A percentile compares a stretch with the other conserved stretches of the same genome.
Evolutionary conservation across 2,113 vertebrate genomes (phyloP).

Genomic region (Cavia porcellus): DNA sequence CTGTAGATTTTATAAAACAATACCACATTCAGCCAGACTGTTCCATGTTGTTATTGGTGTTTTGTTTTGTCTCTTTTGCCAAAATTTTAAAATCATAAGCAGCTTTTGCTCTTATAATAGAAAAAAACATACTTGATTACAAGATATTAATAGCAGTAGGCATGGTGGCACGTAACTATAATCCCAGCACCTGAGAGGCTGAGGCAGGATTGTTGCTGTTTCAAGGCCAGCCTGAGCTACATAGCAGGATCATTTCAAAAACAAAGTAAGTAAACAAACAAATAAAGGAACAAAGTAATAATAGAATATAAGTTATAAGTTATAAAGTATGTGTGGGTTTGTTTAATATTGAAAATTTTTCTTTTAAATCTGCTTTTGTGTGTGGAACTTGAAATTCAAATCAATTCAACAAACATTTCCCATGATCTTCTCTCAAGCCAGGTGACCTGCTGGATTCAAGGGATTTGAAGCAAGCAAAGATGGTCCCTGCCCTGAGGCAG

Average conservation of each 20-base stretch:
- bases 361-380: neutral
- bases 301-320: neutral
- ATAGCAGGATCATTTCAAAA: neutral
- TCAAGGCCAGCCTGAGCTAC: neutral
- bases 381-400: constrained; percentile 9
- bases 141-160: neutral
- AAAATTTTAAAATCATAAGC: neutral
- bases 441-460: neutral
- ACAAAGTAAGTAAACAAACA: neutral
- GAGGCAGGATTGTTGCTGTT: neutral
- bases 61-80: neutral
- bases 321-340: neutral
- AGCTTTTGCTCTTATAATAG: neutral
- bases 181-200: neutral
- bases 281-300: neutral
- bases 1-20: neutral
- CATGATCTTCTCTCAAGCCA: neutral
- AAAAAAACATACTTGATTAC: neutral
- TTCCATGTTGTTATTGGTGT: neutral
- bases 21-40: neutral
- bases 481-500: neutral
- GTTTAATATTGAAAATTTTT: neutral
- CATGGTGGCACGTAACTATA: neutral
- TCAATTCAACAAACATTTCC: constrained; percentile 14
- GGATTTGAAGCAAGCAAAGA: neutral